Evolutionary conservation across 2,888 invertebrate species (phyloP), one percentile per base, ranked within the genome.

Genomic region (Scaptodrosophila latifasciaeformis): DNA sequence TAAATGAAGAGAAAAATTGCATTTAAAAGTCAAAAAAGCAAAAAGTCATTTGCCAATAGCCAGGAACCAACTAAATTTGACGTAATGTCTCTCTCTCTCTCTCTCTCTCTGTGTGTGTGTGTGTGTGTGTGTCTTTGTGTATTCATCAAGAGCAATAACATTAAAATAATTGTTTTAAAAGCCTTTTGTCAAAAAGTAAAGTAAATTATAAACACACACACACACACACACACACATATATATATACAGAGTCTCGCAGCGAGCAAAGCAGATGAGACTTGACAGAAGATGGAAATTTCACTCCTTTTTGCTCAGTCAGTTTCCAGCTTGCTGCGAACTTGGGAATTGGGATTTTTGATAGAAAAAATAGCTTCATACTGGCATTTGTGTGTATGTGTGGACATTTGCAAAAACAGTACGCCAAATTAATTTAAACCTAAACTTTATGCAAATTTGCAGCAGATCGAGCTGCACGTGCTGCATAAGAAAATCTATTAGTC

Each of bases 161-260:
- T 76, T 80, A 74, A 80, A 76, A 80, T 76, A 76, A 80, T 76
- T 76, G 75, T 74, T 76, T 80, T 80, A 76, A 75, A 76, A 76
- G 70, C 75, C 75, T 76, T 75, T 76, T 76, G 75, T 77, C 81
- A 70, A 67, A 70, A 74, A 80, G 78, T 66, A 80, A 76, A 76
- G 81, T 78, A 80, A 76, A 76, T 76, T 72, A 81, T 81, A 67
- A 67, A 63, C 57, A 66, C 60, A 64, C 55, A 62, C 50, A 59
- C 51, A 48, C 19, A 53, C 43, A 52, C 35, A 43, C 40, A 55
- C 37, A 31, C 44, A 52, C 49, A 49, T 45, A 46, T 10, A 47
- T 12, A 44, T 3, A 54, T 37, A 49, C 29, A 31, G 13, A 21
- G n/a, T n/a, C n/a, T n/a, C n/a, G n/a, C n/a, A 13, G 19, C 18